Percentiles rank a stretch among this genome's conserved stretches.
Evolutionary conservation across 2,888 invertebrate genomes (phyloP).

Genomic region (Biston stratarius): DNA sequence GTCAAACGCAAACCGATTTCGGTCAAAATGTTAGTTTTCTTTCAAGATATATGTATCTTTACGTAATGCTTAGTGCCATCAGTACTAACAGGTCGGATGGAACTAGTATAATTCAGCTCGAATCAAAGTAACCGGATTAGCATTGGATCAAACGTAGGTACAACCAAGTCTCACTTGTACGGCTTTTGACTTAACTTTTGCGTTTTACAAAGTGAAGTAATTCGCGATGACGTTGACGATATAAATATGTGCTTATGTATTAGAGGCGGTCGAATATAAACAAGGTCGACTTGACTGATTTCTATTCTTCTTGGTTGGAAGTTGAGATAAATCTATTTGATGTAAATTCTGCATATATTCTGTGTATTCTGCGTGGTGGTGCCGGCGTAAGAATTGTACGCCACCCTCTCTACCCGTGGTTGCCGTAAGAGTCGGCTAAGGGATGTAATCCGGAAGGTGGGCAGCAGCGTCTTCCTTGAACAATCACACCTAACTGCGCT

Average conservation of each 20-base stretch:
- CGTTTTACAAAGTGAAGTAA: conserved; percentile 9
- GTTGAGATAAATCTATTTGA: no score
- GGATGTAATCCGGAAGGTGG: no score
- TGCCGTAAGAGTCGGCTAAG: no score
- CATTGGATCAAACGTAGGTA: not conserved
- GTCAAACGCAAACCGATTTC: no score
- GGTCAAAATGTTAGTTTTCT: not conserved
- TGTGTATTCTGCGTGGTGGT: no score
- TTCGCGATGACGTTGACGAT: not conserved
- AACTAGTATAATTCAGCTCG: conserved; percentile 8
- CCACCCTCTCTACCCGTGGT: no score
- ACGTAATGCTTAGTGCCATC: not conserved
- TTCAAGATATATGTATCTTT: not conserved
- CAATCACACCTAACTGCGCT: no score
- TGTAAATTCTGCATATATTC: no score
- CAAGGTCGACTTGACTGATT: not conserved
- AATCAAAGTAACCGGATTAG: conserved; percentile 3
- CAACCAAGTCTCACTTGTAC: not conserved
- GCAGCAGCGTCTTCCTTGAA: no score
- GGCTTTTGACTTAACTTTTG: conserved; percentile 6
- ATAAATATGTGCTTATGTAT: not conserved
- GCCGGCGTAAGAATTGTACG: no score
- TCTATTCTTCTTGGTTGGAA: no score
- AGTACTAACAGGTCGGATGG: not conserved
- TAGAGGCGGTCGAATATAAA: not conserved